Percentiles rank a stretch among this genome's conserved stretches.
Conservation (phyloP, 2,888 invertebrate genomes). For the Oxyteleia sp. region DNA sequence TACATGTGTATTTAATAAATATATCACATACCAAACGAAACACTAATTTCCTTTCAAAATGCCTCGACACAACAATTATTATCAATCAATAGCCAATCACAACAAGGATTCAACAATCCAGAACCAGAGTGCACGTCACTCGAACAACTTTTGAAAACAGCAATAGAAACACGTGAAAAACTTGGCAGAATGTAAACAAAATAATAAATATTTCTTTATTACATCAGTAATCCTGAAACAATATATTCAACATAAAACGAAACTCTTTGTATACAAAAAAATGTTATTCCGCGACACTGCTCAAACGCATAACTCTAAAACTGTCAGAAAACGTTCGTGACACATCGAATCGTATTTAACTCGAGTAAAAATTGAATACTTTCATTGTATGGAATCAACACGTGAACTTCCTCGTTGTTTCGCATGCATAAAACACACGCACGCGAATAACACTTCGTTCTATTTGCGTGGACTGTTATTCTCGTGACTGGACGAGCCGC, state of each 20-base stretch:
- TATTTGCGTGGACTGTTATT: conserved; percentile 33
- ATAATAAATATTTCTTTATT: conserved; percentile 34
- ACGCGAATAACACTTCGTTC: conserved; percentile 45
- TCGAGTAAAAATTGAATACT: conserved; percentile 27
- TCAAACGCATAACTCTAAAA: not conserved
- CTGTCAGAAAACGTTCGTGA: conserved; percentile 4
- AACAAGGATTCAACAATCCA: too few species aligned
- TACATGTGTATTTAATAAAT: conserved; percentile 5
- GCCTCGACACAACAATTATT: not conserved
- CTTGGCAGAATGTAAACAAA: conserved; percentile 12
- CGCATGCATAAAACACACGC: conserved; percentile 53
- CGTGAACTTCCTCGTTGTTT: conserved; percentile 35
- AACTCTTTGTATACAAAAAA: conserved; percentile 9
- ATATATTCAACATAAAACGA: conserved; percentile 6
- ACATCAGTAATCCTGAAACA: conserved; percentile 11
- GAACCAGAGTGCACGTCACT: too few species aligned
- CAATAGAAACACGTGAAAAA: not conserved
- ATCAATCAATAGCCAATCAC: not conserved
- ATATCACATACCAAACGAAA: conserved; percentile 19
- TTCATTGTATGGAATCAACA: conserved; percentile 53
- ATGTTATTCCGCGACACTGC: not conserved
- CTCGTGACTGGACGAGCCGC: not conserved
- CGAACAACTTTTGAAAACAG: too few species aligned
- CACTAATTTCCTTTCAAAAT: conserved; percentile 7
- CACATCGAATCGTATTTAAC: conserved; percentile 16